Percentiles rank a stretch among this genome's conserved stretches.
Conservation (phyloP, 2,797 vertebrate genomes). For the Coilia nasus region DNA sequence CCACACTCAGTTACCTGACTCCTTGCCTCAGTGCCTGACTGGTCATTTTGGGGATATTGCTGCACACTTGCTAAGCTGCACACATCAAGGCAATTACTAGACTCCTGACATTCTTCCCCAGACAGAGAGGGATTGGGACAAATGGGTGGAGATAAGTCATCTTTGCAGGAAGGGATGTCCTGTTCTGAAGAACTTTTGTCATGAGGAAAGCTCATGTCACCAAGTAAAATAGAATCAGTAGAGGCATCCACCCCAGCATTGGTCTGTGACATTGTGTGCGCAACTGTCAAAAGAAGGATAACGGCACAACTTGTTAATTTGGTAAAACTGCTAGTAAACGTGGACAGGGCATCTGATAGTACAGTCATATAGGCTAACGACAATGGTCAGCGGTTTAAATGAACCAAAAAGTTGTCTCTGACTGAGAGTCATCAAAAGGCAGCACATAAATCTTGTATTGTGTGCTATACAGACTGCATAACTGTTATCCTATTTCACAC, state of each 20-base stretch:
- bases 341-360: neutral
- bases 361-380: neutral
- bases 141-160: constrained; percentile 26
- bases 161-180: constrained; percentile 24
- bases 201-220: neutral
- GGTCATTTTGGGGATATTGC: constrained; percentile 45
- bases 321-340: too few species aligned
- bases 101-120: constrained; percentile 28
- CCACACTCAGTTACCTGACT: constrained; percentile 73
- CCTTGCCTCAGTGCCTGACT: constrained; percentile 42
- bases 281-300: constrained; percentile 41
- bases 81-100: constrained; percentile 27
- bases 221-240: constrained; percentile 21
- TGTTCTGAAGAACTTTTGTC: constrained; percentile 43
- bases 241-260: constrained; percentile 49
- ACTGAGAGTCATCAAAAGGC: neutral
- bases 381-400: neutral
- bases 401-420: neutral
- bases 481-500: too few species aligned
- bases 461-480: too few species aligned
- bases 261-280: constrained; percentile 73
- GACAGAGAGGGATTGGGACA: constrained; percentile 43
- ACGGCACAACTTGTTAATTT: constrained; percentile 7
- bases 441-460: too few species aligned
- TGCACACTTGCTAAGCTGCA: neutral